Evolutionary conservation across 37 sponge, comb jelly and placozoan genomes (phyloP), one percentile per base, ranked within the genome.

Genomic region (Aplysina aerophoba): DNA sequence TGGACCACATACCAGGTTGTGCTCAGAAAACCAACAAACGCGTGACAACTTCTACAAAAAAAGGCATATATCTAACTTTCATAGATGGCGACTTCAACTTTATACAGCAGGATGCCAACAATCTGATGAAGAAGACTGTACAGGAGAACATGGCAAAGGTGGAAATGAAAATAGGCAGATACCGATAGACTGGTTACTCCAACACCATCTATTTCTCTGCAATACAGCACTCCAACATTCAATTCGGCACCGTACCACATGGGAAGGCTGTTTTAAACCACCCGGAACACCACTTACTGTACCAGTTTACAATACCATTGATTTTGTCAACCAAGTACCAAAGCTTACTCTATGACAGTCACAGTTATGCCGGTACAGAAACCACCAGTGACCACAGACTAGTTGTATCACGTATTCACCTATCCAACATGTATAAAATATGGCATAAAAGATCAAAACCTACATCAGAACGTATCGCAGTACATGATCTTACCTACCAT

Each of bases 171-270:
- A 71, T 71, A 37, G 73, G 28, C 73, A 71, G 37, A 34, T 12
- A 17, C 15, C 15, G 37, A 34, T 71, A 34, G 73, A 71, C 73
- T 71, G 73, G 73, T 28, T 12, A 28, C 33, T 71, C 33, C 73
- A 71, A 71, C 36, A 15, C 33, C 36, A 34, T 12, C 20, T 34
- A 71, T 71, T 71, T 71, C 73, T 71, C 33, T 71, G 73, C 73
- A 71, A 71, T 71, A 71, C 73, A 35, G 73, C 73, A 35, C 15
- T 71, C 36, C 73, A 71, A 71, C 73, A 71, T 33, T 33, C 73
- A 71, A 35, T 37, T 33, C 5, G 73, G 20, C 73, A 71, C 28
- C 73, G 73, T 28, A 71, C 73, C 73, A 71, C 73, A 20, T 71
- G 73, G 73, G 37, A 28, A 34, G 73, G 73, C 3, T 12, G 73